A percentile compares a stretch with the other conserved stretches of the same genome.
Conservation (phyloP, 2,797 vertebrate genomes). For the Tinamus major region DNA sequence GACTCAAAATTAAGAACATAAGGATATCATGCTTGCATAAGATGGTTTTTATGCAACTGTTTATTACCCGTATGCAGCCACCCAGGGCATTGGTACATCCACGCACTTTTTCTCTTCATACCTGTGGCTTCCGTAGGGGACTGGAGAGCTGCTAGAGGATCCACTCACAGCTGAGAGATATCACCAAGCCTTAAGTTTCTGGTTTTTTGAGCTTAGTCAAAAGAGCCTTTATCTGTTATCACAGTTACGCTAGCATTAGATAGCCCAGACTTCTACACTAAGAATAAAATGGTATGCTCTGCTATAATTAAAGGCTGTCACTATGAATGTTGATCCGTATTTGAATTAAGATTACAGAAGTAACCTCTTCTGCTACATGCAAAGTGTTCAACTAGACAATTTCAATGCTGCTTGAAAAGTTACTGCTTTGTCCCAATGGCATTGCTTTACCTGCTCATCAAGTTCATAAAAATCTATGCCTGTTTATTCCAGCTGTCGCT, state of each 20-base stretch:
- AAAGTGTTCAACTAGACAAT: background rate
- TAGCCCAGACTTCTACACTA: background rate
- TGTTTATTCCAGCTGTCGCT: background rate
- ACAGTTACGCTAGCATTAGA: fast-evolving
- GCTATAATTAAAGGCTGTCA: background rate
- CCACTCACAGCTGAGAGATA: background rate
- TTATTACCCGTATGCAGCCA: background rate
- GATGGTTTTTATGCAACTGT: background rate
- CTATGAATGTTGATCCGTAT: background rate
- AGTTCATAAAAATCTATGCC: background rate
- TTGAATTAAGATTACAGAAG: background rate
- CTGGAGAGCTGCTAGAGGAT: background rate
- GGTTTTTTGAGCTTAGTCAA: background rate
- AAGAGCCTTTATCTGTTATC: background rate
- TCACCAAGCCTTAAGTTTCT: background rate
- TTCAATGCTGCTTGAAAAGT: background rate
- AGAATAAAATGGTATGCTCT: background rate
- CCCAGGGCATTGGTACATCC: no score
- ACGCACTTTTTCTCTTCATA: background rate
- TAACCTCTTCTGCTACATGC: background rate
- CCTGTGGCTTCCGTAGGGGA: fast-evolving
- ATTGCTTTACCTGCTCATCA: background rate
- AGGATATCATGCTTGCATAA: fast-evolving
- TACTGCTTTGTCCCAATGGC: background rate
- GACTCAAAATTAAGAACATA: background rate